Evolutionary conservation across 2,888 invertebrate species (phyloP).

Genomic region (Microplitis manilae): DNA sequence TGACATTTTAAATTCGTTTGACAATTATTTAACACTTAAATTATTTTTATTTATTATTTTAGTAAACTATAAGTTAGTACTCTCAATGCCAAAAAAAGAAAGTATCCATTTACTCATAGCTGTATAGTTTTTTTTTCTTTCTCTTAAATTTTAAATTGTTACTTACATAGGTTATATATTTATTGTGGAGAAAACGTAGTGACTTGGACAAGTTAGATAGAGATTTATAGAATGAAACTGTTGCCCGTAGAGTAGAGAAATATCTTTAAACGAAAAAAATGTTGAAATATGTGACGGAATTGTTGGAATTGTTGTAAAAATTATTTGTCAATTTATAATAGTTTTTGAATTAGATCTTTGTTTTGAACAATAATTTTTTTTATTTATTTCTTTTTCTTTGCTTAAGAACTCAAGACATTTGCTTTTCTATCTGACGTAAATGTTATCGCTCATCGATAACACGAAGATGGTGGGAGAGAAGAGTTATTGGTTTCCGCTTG

Average conservation of each 20-base stretch:
- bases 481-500: conserved; percentile 32
- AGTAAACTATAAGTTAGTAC: not conserved
- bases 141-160: not conserved
- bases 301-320: conserved; percentile 17
- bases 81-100: not conserved
- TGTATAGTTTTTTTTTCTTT: not conserved
- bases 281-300: conserved; percentile 7
- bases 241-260: conserved; percentile 21
- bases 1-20: not conserved
- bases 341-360: not conserved
- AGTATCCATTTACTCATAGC: not conserved
- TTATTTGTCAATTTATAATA: not conserved
- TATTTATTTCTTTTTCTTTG: not conserved
- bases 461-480: conserved; percentile 17
- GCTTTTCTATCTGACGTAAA: conserved; percentile 27
- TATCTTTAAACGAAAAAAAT: conserved; percentile 2
- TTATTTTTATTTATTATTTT: not conserved
- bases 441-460: conserved; percentile 26
- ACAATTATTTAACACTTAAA: not conserved
- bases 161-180: conserved; percentile 11
- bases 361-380: not conserved
- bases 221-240: conserved; percentile 34
- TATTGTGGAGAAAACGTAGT: not conserved
- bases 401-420: conserved; percentile 3
- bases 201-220: conserved; percentile 23